Evolutionary conservation across 2,797 vertebrate genomes (phyloP), one percentile per base, ranked within the genome.

Genomic region (Urophycis tenuis): DNA sequence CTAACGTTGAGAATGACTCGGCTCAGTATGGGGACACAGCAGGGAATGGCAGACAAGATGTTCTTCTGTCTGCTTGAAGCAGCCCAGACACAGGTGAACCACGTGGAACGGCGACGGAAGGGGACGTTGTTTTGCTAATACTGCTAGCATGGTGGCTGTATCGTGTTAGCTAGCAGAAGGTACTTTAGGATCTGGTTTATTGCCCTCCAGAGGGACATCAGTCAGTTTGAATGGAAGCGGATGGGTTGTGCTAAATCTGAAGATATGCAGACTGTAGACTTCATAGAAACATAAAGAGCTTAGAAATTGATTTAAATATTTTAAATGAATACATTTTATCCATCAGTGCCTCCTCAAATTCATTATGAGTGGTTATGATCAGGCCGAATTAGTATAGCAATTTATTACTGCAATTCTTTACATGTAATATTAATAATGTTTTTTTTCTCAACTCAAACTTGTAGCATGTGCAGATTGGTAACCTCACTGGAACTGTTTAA

Each of bases 141-240:
- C 11, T 10, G 77, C 53, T 75, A 83, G 82, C 83, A 73, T 81
- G 78, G 71, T 49, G 75, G 60, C 64, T 53, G 80, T 81, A 77
- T 84, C 80, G 79, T 79, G 80, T 87, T 79, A 87, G 82, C 88
- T 84, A 89, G 86, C 84, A 82, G 76, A n/a, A 35, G 82, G 77
- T 87, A 86, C 87, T 91, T 89, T 89, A 5, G 39, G 83, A 87
- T 82, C 78, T 84, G n/a, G n/a, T n/a, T 88, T 80, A 87, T 79
- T 73, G 77, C 83, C 84, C 88, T 78, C 87, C 71, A 25, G 80
- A 81, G 84, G 81, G 74, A 83, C 77, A 80, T 88, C 80, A 71
- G 89, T 90, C 88, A 89, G 73, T 9, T 73, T 25, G 77, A 80
- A 84, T 29, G 74, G 75, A 70, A 83, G 79, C 72, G 82, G 77